Evolutionary conservation across 2,888 invertebrate species (phyloP).

Genomic region (Drosophila cyrtoloma): DNA sequence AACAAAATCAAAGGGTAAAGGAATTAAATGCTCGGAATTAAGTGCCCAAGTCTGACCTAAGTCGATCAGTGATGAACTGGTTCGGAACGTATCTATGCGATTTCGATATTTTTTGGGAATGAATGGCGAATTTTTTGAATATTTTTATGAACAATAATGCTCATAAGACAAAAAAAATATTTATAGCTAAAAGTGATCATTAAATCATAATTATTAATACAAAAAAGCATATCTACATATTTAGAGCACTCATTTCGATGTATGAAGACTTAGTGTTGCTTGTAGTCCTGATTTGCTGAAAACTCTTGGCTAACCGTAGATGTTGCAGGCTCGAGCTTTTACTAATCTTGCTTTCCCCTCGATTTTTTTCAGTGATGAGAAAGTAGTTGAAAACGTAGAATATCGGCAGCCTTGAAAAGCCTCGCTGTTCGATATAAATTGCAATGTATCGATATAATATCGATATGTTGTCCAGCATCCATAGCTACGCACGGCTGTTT

Average conservation of each 20-base stretch:
- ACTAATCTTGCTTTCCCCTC: not conserved
- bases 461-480: not conserved
- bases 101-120: constrained; percentile 1
- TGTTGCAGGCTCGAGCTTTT: not conserved
- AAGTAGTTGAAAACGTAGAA: not conserved
- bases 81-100: constrained; percentile 20
- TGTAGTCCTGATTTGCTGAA: not conserved
- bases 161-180: not conserved
- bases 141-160: not conserved
- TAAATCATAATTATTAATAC: not conserved
- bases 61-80: constrained; percentile 8
- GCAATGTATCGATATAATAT: constrained; percentile 4
- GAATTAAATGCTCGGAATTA: constrained; percentile 5
- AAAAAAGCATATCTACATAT: not conserved
- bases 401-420: not conserved
- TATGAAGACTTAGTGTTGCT: not conserved
- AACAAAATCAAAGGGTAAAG: not conserved
- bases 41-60: not conserved
- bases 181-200: not conserved
- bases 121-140: not conserved
- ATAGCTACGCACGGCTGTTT: constrained; percentile 36
- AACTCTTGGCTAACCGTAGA: not conserved
- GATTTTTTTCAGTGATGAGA: not conserved
- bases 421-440: not conserved
- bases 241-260: not conserved